These are phyloP conservation scores for Cheumatopsyche charites DNA, from an alignment of 1,140 invertebrate genomes.

Conservation along the genomic window DNA sequence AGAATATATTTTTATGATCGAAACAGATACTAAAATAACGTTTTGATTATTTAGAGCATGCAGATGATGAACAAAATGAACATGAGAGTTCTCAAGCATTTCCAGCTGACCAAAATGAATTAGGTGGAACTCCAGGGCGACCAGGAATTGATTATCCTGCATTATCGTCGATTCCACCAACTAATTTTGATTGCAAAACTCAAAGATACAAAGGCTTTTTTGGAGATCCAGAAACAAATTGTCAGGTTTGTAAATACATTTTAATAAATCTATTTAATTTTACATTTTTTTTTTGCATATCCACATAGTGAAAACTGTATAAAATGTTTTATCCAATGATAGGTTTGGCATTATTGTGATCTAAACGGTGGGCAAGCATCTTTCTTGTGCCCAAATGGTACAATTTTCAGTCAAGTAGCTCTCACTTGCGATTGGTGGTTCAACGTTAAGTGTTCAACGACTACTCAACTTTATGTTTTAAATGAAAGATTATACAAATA, in stretches of 20 bases:
- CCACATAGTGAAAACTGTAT: too few relatives aligned
- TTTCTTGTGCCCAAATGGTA: constrained; percentile 89
- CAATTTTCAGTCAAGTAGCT: constrained; percentile 86
- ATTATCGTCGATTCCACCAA: constrained; percentile 75
- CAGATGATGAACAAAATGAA: constrained; percentile 28
- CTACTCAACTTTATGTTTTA: constrained; percentile 82
- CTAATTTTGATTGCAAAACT: constrained; percentile 80
- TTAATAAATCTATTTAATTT: too few relatives aligned
- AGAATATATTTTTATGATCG: background rate
- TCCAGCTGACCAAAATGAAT: constrained; percentile 31
- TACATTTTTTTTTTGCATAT: too few relatives aligned
- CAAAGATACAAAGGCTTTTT: constrained; percentile 91
- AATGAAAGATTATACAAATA: constrained; percentile 89
- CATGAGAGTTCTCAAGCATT: constrained; percentile 35
- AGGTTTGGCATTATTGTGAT: constrained; percentile 92
- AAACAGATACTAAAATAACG: too few relatives aligned
- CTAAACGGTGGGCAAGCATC: constrained; percentile 89
- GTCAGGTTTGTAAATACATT: constrained; percentile 66
- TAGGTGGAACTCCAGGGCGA: constrained; percentile 74
- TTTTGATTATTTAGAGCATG: constrained; percentile 25
- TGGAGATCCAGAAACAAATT: constrained; percentile 83
- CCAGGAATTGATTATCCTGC: constrained; percentile 85
- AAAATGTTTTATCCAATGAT: too few relatives aligned
- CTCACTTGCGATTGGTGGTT: constrained; percentile 93
- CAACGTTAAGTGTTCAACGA: constrained; percentile 83